Evolutionary conservation across 2,888 invertebrate genomes (phyloP).

Genomic region (Sylvicola fuscatus): DNA sequence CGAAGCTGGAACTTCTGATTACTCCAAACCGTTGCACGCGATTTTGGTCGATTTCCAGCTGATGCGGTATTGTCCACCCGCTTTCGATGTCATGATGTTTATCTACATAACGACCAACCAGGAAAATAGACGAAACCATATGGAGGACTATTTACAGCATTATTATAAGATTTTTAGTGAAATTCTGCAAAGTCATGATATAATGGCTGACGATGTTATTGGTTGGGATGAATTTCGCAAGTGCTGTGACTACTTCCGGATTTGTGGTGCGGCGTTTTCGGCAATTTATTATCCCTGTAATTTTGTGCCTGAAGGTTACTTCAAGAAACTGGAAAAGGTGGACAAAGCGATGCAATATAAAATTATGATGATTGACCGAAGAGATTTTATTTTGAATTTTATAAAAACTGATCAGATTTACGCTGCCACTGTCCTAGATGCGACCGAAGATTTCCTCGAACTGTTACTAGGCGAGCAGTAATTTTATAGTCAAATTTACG

Average conservation of each 20-base stretch:
- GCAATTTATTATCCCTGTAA: conserved; percentile 21
- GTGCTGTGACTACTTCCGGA: conserved; percentile 17
- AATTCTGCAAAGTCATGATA: conserved; percentile 13
- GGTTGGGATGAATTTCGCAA: conserved; percentile 16
- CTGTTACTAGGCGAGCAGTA: no score
- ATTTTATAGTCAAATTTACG: no score
- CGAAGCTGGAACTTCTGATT: conserved; percentile 7
- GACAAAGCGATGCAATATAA: conserved; percentile 20
- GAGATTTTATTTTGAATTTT: conserved; percentile 19
- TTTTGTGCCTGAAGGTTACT: conserved; percentile 18
- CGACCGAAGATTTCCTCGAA: conserved; percentile 17
- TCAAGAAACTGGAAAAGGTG: conserved; percentile 15
- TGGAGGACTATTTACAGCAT: conserved; percentile 8
- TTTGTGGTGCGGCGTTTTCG: conserved; percentile 18
- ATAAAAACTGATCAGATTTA: conserved; percentile 19
- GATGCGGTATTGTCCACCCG: conserved; percentile 19
- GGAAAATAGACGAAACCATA: conserved; percentile 9
- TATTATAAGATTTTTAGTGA: conserved; percentile 14
- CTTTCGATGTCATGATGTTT: conserved; percentile 18
- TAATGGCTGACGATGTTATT: conserved; percentile 15
- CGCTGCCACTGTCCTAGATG: conserved; percentile 14
- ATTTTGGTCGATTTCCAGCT: conserved; percentile 22
- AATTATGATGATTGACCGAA: conserved; percentile 22
- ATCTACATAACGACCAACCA: conserved; percentile 15
- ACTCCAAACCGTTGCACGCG: conserved; percentile 9